Conservation (phyloP, 2,797 vertebrate genomes). For the Falco naumanni region DNA sequence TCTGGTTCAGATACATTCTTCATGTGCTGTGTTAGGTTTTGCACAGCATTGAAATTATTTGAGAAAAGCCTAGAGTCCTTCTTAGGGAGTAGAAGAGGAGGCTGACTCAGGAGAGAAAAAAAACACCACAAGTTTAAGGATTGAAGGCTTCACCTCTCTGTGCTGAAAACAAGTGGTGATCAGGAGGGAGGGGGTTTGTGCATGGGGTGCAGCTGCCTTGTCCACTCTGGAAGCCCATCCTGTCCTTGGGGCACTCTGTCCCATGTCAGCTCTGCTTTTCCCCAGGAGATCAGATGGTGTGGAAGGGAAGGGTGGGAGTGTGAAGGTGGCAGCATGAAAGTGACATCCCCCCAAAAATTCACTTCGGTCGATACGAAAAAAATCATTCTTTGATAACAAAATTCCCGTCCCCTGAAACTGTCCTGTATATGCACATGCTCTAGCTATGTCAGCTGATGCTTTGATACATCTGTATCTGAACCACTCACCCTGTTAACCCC, state of each 20-base stretch:
- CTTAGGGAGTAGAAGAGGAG: not conserved
- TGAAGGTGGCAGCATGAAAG: not conserved
- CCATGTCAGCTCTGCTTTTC: not conserved
- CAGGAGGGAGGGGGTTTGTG: not conserved
- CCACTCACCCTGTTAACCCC: not conserved
- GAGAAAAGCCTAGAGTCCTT: not conserved
- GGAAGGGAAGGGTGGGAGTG: not conserved
- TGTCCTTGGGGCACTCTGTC: not conserved
- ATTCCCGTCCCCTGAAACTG: not conserved
- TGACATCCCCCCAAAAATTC: not conserved
- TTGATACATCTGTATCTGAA: not conserved
- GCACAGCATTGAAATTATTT: not conserved
- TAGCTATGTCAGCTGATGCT: not conserved
- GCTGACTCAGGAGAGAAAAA: not conserved
- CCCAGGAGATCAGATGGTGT: not conserved
- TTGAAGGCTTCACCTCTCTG: not conserved
- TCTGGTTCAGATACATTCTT: not conserved
- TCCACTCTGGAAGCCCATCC: not conserved
- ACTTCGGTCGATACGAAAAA: not conserved
- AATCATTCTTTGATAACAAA: not conserved
- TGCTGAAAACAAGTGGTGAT: not conserved
- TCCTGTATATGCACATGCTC: fast-evolving
- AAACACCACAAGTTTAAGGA: not conserved
- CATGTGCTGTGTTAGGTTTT: not conserved
- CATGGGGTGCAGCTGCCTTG: not conserved